Percentiles rank a stretch among this genome's conserved stretches.
phyloP scores from a whole-genome alignment of 1,140 invertebrate species.

The Goniozus legneri region DNA sequence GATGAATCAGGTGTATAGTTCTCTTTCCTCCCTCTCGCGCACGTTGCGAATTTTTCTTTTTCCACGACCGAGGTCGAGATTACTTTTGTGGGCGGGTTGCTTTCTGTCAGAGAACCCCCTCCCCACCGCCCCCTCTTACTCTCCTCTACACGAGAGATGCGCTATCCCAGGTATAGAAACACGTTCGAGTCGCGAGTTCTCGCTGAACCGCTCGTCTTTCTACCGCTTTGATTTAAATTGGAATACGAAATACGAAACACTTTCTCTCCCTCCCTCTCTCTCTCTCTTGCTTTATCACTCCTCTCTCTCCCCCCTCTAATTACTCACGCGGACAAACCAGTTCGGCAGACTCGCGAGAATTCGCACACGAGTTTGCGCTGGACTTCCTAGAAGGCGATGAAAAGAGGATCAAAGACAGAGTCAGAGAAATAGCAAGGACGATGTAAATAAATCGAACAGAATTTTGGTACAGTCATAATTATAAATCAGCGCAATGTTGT shows the following conservation, averaged over 20 bases:
- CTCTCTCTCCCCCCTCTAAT: neutral
- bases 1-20: slow-evolving; percentile 52
- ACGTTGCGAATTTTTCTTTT: slow-evolving; percentile 12
- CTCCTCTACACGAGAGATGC: neutral
- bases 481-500: no score
- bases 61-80: slow-evolving; percentile 40
- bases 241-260: slow-evolving; percentile 39
- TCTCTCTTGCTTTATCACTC: neutral
- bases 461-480: no score
- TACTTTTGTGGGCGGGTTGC: slow-evolving; percentile 56
- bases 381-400: no score
- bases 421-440: no score
- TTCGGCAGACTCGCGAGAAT: neutral
- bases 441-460: no score
- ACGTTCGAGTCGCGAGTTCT: neutral
- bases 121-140: slow-evolving; percentile 5
- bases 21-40: slow-evolving; percentile 13
- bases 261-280: neutral
- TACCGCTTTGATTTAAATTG: slow-evolving; percentile 49
- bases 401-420: no score
- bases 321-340: neutral
- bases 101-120: slow-evolving; percentile 47
- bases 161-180: no score
- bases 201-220: slow-evolving; percentile 4
- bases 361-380: no score